Evolutionary conservation across 2,797 vertebrate species (phyloP), one percentile per base, ranked within the genome.

Genomic region (Rhadinocentrus ornatus): DNA sequence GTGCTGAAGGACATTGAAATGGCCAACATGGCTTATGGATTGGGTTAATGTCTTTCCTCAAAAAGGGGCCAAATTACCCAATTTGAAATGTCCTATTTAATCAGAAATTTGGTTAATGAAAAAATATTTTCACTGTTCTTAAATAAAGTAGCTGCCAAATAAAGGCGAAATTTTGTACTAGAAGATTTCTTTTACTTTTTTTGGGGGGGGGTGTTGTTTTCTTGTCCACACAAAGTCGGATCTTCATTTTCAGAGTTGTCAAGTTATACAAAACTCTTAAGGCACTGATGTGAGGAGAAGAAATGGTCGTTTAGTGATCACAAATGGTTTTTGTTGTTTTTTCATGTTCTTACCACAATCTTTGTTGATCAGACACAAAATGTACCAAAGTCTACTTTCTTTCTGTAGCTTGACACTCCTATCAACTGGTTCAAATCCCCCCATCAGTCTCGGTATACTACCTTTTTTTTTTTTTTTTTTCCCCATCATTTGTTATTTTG

Each of bases 1-100:
- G 81, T 91, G 90, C 90, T 91, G 89, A 94, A 92, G 89, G 92
- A 93, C 89, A 81, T 84, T 83, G 69, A 89, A 78, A 29, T 63
- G 71, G 62, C 84, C 77, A 61, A 85, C 78, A 74, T 82, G 73
- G 75, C 61, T 78, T 32, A 53, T 27, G 56, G 57, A 66, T 77
- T 20, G 57, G 74, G 74, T 75, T 78, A 66, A 75, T 31, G 59
- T 84, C 44, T 84, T 71, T 72, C 79, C 41, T 81, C 68, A 76
- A 77, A 65, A 80, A 82, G 71, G 84, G 88, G 88, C 86, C 88
- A 89, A 86, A 86, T 79, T 82, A 75, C 78, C 69, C 71, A 48
- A 13, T 88, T 89, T 89, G 78, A 87, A 89, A 85, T 73, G 74
- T 82, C 67, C 77, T 81, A 87, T 87, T 88, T 81, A 82, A 83